These are phyloP conservation scores for Diprion similis DNA, from an alignment of 1,140 invertebrate genomes.

Conservation along the genomic window DNA sequence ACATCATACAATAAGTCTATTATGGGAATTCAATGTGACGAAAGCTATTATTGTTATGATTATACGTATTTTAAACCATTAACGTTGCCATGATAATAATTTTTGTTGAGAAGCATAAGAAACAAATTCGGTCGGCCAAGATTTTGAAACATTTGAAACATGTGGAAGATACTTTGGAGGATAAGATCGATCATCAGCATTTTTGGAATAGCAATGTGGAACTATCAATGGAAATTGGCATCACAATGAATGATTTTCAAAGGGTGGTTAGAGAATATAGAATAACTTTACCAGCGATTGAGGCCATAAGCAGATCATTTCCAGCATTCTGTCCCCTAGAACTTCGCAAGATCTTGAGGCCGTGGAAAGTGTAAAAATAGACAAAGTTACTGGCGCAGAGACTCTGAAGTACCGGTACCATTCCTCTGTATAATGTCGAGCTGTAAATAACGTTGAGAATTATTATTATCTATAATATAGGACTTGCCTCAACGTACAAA, in stretches of 20 bases:
- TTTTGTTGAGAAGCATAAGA: too few relatives aligned
- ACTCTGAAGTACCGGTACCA: slow-evolving; percentile 82
- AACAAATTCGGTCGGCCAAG: too few relatives aligned
- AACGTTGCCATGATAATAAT: too few relatives aligned
- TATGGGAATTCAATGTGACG: too few relatives aligned
- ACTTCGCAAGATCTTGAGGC: slow-evolving; percentile 70
- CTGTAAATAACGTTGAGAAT: slow-evolving; percentile 56
- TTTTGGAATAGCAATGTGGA: background rate
- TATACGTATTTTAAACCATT: background rate
- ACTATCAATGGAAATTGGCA: slow-evolving; percentile 9
- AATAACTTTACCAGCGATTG: slow-evolving; percentile 71
- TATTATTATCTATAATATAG: background rate
- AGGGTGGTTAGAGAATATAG: background rate
- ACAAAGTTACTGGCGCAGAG: slow-evolving; percentile 90
- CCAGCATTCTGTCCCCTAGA: slow-evolving; percentile 65
- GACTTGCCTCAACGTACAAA: background rate
- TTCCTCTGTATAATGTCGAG: slow-evolving; percentile 77
- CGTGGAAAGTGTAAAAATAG: slow-evolving; percentile 92
- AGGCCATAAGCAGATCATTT: slow-evolving; percentile 80
- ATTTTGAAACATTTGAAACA: too few relatives aligned
- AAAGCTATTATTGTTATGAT: background rate
- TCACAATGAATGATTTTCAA: slow-evolving; percentile 10
- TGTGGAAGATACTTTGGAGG: too few relatives aligned
- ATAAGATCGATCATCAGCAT: too few relatives aligned
- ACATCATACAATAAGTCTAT: too few relatives aligned